Percentiles rank a stretch among this genome's conserved stretches.
These are phyloP conservation scores for Tauraco erythrolophus DNA, from an alignment of 2,113 vertebrate species.

Conservation along the genomic window DNA sequence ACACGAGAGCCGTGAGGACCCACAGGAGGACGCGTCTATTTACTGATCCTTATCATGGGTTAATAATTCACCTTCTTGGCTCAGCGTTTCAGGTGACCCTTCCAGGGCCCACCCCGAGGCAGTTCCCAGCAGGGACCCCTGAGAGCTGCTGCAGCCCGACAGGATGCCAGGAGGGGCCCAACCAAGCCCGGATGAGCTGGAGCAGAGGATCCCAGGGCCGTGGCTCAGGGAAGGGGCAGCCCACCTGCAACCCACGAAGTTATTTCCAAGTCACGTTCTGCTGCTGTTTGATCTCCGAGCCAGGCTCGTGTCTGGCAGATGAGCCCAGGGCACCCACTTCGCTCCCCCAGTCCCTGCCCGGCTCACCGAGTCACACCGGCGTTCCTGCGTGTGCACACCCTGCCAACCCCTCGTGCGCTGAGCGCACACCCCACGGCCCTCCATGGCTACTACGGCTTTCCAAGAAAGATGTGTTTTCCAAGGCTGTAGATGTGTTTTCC, in stretches of 20 bases:
- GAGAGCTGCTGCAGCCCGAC: not conserved
- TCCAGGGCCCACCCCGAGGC: not conserved
- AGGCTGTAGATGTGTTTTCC: not conserved
- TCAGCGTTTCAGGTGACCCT: not conserved
- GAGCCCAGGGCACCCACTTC: not conserved
- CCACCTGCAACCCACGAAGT: not conserved
- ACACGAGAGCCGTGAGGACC: not conserved
- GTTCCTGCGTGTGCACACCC: too few relatives aligned
- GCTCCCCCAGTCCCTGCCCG: not conserved
- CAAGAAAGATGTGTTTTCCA: not conserved
- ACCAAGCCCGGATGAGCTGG: not conserved
- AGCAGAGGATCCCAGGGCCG: not conserved
- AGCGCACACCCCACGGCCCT: not conserved
- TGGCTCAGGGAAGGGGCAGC: not conserved
- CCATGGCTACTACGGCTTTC: accelerated
- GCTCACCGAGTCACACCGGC: too few relatives aligned
- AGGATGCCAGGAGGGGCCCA: not conserved
- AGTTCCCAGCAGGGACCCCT: not conserved
- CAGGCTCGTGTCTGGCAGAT: not conserved
- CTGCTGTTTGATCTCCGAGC: not conserved
- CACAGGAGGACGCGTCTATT: not conserved
- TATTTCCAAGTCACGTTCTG: not conserved
- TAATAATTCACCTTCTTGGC: not conserved
- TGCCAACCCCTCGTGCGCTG: not conserved
- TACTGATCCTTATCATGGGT: not conserved